A percentile compares a stretch with the other conserved stretches of the same genome.
Evolutionary conservation across 2,888 invertebrate genomes (phyloP).

Genomic region (Sisyra nigra): DNA sequence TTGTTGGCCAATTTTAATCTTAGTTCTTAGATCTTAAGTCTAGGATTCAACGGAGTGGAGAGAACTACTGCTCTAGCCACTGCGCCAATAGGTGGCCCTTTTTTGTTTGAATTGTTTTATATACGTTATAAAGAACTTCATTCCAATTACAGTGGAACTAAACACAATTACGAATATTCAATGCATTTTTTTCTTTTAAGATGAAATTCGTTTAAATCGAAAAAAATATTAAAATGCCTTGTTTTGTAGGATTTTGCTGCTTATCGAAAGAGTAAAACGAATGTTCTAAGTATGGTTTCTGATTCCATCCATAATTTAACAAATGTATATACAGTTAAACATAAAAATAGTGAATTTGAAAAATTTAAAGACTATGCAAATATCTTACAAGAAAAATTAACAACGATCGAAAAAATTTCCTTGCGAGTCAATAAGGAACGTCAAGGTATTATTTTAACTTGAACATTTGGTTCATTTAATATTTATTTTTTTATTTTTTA

Average conservation of each 20-base stretch:
- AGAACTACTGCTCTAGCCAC: no score
- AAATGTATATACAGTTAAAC: slow-evolving; percentile 35
- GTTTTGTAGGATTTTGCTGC: slow-evolving; percentile 40
- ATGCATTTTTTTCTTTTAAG: not conserved
- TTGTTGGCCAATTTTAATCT: no score
- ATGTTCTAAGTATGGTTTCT: slow-evolving; percentile 35
- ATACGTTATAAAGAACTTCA: no score
- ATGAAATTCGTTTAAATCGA: not conserved
- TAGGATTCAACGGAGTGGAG: no score
- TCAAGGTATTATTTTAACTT: slow-evolving; percentile 16
- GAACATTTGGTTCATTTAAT: slow-evolving; percentile 4
- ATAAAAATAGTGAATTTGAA: slow-evolving; percentile 43
- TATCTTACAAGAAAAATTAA: slow-evolving; percentile 41
- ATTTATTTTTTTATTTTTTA: slow-evolving; percentile 13
- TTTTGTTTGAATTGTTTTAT: no score
- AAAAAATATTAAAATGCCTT: no score
- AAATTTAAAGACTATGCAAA: slow-evolving; percentile 41
- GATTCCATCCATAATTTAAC: slow-evolving; percentile 37
- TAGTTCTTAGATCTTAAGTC: no score
- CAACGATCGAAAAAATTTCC: slow-evolving; percentile 43
- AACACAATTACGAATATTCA: no score
- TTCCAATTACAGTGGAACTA: no score
- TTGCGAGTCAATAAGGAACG: slow-evolving; percentile 46
- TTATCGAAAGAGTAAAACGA: slow-evolving; percentile 39
- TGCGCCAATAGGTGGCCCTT: no score